Percentiles rank a stretch among this genome's conserved stretches.
phyloP scores from a whole-genome alignment of 2,113 vertebrate genomes.

The Entelurus aequoreus region DNA sequence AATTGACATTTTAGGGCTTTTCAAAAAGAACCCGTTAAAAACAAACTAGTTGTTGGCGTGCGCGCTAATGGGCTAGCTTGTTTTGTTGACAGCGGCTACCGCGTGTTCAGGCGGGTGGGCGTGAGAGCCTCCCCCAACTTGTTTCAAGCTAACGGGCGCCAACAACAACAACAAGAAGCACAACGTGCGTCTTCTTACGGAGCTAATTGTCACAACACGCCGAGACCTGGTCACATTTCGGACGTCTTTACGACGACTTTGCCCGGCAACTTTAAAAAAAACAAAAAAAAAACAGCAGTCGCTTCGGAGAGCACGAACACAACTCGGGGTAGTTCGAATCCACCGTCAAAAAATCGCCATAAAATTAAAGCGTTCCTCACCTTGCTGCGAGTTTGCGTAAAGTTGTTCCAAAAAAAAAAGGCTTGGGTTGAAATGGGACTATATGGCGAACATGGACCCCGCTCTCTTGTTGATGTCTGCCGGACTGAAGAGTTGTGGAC shows the following conservation, averaged over 20 bases:
- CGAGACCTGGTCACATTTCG: no score
- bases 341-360: neutral
- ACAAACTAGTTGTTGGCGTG: slow-evolving; percentile 12
- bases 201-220: no score
- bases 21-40: neutral
- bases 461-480: slow-evolving; percentile 71
- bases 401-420: neutral
- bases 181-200: neutral
- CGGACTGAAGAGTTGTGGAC: slow-evolving; percentile 62
- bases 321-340: slow-evolving; percentile 12
- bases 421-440: slow-evolving; percentile 36
- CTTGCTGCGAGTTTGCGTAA: slow-evolving; percentile 38
- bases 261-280: no score
- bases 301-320: no score
- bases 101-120: slow-evolving; percentile 67
- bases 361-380: slow-evolving; percentile 25
- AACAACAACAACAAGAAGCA: neutral
- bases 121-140: slow-evolving; percentile 57
- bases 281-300: no score
- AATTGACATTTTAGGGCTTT: neutral
- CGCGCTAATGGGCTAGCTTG: slow-evolving; percentile 6
- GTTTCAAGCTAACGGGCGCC: slow-evolving; percentile 21
- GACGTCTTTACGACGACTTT: no score
- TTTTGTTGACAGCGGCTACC: slow-evolving; percentile 61
- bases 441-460: slow-evolving; percentile 43